These are phyloP conservation scores for Adrianichthys oophorus DNA, from an alignment of 2,797 vertebrate genomes.

Conservation along the genomic window DNA sequence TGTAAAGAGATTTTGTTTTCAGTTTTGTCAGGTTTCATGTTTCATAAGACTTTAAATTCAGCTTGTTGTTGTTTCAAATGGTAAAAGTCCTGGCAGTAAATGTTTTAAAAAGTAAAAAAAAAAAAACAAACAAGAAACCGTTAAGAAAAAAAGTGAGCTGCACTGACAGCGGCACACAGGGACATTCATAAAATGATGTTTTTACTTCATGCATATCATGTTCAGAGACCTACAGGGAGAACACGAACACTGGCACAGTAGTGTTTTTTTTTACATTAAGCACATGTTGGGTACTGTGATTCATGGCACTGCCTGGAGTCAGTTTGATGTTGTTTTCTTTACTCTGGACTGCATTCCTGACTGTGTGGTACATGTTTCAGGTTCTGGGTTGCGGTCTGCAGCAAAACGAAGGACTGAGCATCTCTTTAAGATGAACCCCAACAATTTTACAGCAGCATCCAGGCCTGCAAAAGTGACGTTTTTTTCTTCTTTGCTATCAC, in stretches of 20 bases:
- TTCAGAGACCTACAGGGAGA: constrained; percentile 58
- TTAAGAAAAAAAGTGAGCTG: constrained; percentile 38
- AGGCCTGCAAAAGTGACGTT: constrained; percentile 48
- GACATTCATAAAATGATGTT: constrained; percentile 71
- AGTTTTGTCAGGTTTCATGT: background rate
- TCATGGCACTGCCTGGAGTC: constrained; percentile 19
- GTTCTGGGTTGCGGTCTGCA: constrained; percentile 31
- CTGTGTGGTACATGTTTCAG: constrained; percentile 14
- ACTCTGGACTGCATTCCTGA: constrained; percentile 44
- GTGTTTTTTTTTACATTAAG: constrained; percentile 22
- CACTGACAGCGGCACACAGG: constrained; percentile 63
- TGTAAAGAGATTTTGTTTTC: constrained; percentile 1
- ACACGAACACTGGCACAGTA: constrained; percentile 38
- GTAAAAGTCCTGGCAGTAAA: constrained; percentile 18
- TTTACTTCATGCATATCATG: constrained; percentile 44
- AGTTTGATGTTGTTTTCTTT: constrained; percentile 64
- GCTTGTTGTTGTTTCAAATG: constrained; percentile 13
- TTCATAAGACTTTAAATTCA: constrained; percentile 16
- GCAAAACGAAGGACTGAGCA: constrained; percentile 35
- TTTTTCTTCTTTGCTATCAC: constrained; percentile 26
- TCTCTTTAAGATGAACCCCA: constrained; percentile 33
- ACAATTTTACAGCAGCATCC: constrained; percentile 21
- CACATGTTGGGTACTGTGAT: constrained; percentile 34
- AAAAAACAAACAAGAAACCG: constrained; percentile 37
- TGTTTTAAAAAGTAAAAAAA: constrained; percentile 55